These are phyloP conservation scores for Tylochromis polylepis DNA, from an alignment of 2,113 vertebrate species.

Conservation along the genomic window DNA sequence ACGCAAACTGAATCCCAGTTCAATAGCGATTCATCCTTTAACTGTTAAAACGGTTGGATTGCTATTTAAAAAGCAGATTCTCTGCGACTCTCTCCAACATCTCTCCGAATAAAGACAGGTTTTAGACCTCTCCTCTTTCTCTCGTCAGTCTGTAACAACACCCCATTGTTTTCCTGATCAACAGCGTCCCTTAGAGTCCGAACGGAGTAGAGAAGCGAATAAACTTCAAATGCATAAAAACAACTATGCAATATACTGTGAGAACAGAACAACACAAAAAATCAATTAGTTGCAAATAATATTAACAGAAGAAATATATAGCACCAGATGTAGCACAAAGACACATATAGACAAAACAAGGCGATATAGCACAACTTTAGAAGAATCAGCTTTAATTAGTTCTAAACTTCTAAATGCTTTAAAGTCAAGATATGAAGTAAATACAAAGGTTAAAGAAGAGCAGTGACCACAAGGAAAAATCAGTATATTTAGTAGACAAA, in stretches of 20 bases:
- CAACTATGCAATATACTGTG: accelerated
- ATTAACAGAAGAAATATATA: accelerated
- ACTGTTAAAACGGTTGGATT: neutral
- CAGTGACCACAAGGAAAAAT: neutral
- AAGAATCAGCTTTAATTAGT: neutral
- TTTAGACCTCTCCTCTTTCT: neutral
- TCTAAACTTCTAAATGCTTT: neutral
- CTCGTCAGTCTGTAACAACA: neutral
- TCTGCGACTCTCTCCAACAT: slow-evolving; percentile 21
- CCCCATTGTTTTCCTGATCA: slow-evolving; percentile 10
- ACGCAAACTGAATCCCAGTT: neutral
- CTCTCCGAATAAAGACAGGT: neutral
- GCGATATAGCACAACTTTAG: neutral
- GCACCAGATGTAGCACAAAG: neutral
- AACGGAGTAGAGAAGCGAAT: neutral
- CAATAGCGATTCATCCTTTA: neutral
- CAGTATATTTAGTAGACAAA: neutral
- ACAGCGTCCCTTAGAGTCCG: slow-evolving; percentile 45
- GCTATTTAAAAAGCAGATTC: neutral
- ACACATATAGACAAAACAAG: accelerated
- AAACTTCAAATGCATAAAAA: neutral
- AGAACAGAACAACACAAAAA: no score
- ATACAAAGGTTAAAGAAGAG: neutral
- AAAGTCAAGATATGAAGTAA: neutral
- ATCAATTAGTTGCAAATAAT: neutral